Evolutionary conservation across 2,797 vertebrate species (phyloP).

Genomic region (Sebastes jordani): DNA sequence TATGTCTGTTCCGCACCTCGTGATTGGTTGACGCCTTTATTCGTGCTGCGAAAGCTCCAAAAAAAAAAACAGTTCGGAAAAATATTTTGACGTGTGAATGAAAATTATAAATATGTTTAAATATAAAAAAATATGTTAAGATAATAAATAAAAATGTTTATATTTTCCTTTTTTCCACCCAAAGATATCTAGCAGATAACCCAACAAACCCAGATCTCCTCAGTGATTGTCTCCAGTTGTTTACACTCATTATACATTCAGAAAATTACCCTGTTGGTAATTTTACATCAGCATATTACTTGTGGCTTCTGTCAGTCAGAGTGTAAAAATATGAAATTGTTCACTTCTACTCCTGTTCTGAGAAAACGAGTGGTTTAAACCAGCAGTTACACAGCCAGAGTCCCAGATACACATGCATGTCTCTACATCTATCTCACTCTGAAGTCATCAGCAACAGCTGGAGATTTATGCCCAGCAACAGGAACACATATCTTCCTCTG

Average conservation of each 20-base stretch:
- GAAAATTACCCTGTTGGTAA: neutral
- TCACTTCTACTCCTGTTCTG: neutral
- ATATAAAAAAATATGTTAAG: neutral
- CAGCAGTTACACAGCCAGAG: constrained; percentile 1
- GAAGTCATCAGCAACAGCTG: neutral
- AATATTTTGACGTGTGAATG: no score
- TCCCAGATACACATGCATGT: neutral
- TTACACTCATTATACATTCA: neutral
- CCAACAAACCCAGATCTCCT: neutral
- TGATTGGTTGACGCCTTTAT: no score
- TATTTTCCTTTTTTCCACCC: neutral
- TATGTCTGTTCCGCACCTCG: no score
- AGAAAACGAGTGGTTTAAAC: neutral
- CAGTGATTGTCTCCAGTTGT: neutral
- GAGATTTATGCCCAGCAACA: neutral
- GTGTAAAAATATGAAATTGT: neutral
- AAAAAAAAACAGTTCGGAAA: no score
- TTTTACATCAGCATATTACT: neutral
- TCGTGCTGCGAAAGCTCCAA: no score
- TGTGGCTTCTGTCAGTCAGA: neutral
- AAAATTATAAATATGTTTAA: neutral
- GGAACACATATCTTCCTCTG: neutral
- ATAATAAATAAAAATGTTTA: neutral
- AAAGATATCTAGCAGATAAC: neutral
- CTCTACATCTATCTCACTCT: neutral